Percentiles rank a stretch among this genome's conserved stretches.
phyloP scores from a whole-genome alignment of 2,888 invertebrate species.

The Steinernema carpocapsae region DNA sequence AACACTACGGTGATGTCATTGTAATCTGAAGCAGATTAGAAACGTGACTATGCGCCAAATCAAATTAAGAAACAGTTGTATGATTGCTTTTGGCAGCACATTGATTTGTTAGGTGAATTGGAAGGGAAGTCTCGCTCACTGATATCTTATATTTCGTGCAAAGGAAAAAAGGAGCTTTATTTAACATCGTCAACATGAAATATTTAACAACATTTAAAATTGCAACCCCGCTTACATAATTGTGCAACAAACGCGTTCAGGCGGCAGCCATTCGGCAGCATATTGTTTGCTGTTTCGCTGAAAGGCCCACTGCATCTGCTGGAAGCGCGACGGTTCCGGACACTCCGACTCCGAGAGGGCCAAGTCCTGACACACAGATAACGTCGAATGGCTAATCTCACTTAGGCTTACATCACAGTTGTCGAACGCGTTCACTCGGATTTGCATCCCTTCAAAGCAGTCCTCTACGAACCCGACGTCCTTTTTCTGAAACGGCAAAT shows the following conservation, averaged over 20 bases:
- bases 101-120: too few species aligned
- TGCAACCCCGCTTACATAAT: conserved; percentile 47
- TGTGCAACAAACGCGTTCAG: conserved; percentile 60
- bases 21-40: too few species aligned
- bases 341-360: conserved; percentile 60
- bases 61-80: too few species aligned
- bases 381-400: conserved; percentile 19
- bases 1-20: too few species aligned
- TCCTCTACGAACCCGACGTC: conserved; percentile 50
- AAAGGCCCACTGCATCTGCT: conserved; percentile 60
- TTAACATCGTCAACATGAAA: neutral
- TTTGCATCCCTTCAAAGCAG: conserved; percentile 62
- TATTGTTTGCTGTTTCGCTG: conserved; percentile 49
- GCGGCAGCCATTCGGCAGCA: conserved; percentile 51
- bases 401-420: conserved; percentile 54
- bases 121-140: too few species aligned
- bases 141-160: too few species aligned
- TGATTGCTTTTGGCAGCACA: too few species aligned
- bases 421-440: conserved; percentile 64
- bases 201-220: too few species aligned
- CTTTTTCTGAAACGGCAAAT: conserved; percentile 18
- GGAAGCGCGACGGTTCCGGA: conserved; percentile 54
- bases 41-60: too few species aligned
- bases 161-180: neutral
- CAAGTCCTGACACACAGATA: conserved; percentile 51